Percentiles rank a stretch among this genome's conserved stretches.
Evolutionary conservation across 1,140 invertebrate genomes (phyloP).

Genomic region (Pseudomyrmex cubaensis): DNA sequence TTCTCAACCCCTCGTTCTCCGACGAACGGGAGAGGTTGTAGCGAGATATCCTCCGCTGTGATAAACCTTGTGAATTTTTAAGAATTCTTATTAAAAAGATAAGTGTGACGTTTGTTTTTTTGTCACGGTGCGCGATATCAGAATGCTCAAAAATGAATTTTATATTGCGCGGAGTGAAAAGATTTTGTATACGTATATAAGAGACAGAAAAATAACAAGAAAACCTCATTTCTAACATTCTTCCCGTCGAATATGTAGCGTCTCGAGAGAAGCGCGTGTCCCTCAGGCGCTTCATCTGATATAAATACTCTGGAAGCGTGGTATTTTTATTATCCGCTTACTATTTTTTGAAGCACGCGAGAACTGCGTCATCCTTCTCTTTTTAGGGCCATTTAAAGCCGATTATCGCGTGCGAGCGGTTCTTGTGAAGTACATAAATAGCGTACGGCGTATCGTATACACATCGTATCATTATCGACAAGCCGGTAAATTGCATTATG

Average conservation of each 20-base stretch:
- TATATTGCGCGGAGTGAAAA: too few relatives aligned
- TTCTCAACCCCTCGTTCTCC: slow-evolving; percentile 12
- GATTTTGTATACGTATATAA: too few relatives aligned
- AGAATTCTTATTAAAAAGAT: too few relatives aligned
- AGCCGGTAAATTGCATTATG: slow-evolving; percentile 57
- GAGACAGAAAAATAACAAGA: too few relatives aligned
- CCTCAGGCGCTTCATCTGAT: neutral
- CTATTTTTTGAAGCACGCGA: slow-evolving; percentile 19
- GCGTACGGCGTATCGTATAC: neutral
- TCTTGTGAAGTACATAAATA: slow-evolving; percentile 53
- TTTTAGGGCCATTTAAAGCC: slow-evolving; percentile 39
- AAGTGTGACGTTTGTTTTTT: too few relatives aligned
- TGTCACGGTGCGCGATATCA: too few relatives aligned
- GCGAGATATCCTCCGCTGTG: too few relatives aligned
- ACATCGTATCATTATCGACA: slow-evolving; percentile 53
- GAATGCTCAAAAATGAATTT: too few relatives aligned
- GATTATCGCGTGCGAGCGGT: slow-evolving; percentile 45
- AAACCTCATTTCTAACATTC: neutral
- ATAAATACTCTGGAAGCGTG: neutral
- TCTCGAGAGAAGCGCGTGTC: neutral
- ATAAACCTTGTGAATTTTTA: too few relatives aligned
- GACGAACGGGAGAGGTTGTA: neutral
- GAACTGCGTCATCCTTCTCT: slow-evolving; percentile 20
- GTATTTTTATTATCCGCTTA: slow-evolving; percentile 28
- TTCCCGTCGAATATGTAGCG: neutral